These are phyloP conservation scores for Ploceus nigricollis DNA, from an alignment of 2,113 vertebrate genomes.

Conservation along the genomic window DNA sequence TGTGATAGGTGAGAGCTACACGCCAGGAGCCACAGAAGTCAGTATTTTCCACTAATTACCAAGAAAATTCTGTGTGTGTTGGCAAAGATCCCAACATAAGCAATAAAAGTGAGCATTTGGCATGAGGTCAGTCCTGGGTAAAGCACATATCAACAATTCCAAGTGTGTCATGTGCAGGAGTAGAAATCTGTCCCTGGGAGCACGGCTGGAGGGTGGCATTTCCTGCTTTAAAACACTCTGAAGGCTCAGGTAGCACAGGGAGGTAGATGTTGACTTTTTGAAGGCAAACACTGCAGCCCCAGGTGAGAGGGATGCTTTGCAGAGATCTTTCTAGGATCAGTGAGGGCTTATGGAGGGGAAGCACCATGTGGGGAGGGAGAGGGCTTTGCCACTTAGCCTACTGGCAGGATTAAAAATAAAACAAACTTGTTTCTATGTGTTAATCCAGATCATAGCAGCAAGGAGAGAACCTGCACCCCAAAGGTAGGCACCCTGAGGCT, in stretches of 20 bases:
- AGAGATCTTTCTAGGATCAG: background rate
- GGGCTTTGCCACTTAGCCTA: background rate
- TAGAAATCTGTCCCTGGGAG: background rate
- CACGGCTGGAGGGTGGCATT: background rate
- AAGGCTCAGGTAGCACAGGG: background rate
- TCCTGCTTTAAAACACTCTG: background rate
- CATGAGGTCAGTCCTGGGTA: background rate
- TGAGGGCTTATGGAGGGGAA: background rate
- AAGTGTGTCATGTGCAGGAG: background rate
- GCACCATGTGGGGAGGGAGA: background rate
- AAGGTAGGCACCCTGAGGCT: background rate
- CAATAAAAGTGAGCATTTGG: background rate
- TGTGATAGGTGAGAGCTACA: background rate
- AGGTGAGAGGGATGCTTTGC: background rate
- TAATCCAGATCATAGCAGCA: background rate
- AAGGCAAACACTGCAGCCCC: background rate
- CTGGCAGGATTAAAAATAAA: background rate
- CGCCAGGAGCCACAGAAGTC: background rate
- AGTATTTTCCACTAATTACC: conserved; percentile 44
- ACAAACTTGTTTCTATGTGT: background rate
- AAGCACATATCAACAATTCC: background rate
- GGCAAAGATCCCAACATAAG: background rate
- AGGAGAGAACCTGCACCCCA: background rate
- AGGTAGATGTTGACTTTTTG: background rate
- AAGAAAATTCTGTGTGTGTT: background rate